These are phyloP conservation scores for Drosophila erecta DNA, from an alignment of 1,140 invertebrate species.

Conservation along the genomic window DNA sequence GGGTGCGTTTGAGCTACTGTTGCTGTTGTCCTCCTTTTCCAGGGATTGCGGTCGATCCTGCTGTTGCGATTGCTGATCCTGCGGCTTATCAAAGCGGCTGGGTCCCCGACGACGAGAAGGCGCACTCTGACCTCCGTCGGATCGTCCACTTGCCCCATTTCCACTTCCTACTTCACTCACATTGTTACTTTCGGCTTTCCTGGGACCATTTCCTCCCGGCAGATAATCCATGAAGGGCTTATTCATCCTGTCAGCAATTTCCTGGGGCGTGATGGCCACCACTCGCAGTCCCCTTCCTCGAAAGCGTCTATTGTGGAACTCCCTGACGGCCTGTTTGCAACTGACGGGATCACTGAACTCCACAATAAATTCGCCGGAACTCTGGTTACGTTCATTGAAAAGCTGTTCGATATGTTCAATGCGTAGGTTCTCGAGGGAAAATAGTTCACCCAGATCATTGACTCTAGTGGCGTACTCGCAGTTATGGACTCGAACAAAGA, in stretches of 20 bases:
- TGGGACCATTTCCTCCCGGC: conserved; percentile 61
- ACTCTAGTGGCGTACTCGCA: conserved; percentile 91
- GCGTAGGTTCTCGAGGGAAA: conserved; percentile 90
- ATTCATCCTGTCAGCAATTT: conserved; percentile 85
- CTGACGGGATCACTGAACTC: conserved; percentile 91
- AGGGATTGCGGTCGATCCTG: conserved; percentile 10
- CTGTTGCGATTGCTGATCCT: conserved; percentile 15
- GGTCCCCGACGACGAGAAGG: conserved; percentile 61
- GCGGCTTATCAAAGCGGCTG: conserved; percentile 61
- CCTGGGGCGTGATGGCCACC: conserved; percentile 87
- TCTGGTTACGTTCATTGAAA: conserved; percentile 88
- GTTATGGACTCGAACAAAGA: conserved; percentile 90
- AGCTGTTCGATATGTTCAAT: conserved; percentile 92
- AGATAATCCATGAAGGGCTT: conserved; percentile 80
- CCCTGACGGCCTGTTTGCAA: conserved; percentile 88
- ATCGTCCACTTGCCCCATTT: neutral
- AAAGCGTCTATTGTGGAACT: conserved; percentile 88
- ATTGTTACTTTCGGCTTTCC: conserved; percentile 16
- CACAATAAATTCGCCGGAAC: conserved; percentile 93
- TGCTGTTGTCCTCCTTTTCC: conserved; percentile 16
- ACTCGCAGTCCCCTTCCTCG: conserved; percentile 89
- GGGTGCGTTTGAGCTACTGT: conserved; percentile 20
- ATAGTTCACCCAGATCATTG: conserved; percentile 92
- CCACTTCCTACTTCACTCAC: neutral
- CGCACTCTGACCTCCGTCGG: neutral